Evolutionary conservation across 2,797 vertebrate species (phyloP).

Genomic region (Serranus cabrilla): DNA sequence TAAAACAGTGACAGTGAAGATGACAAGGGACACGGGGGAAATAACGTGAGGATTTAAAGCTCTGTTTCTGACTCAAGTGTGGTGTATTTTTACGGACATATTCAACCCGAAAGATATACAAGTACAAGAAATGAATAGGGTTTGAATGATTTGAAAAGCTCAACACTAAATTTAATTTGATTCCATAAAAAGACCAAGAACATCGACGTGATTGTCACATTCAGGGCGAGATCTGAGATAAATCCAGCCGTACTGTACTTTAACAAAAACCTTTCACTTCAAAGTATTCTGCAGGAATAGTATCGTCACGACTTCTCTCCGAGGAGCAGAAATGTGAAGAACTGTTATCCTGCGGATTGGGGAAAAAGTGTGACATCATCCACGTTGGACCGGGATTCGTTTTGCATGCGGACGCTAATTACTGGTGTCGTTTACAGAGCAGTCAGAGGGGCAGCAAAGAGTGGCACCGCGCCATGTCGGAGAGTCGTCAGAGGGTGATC

Average conservation of each 20-base stretch:
- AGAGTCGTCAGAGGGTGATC: conserved; percentile 50
- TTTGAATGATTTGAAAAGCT: too few relatives aligned
- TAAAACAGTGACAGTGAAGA: not conserved
- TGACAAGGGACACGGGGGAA: conserved; percentile 2
- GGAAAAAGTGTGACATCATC: conserved; percentile 35
- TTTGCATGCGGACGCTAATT: conserved; percentile 38
- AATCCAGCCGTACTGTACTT: not conserved
- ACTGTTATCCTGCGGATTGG: conserved; percentile 11
- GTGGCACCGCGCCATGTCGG: conserved; percentile 38
- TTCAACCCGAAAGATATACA: not conserved
- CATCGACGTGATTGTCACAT: not conserved
- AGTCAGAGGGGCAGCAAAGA: conserved; percentile 18
- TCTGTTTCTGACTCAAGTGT: not conserved
- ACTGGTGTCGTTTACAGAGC: conserved; percentile 34
- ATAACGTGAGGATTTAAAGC: not conserved
- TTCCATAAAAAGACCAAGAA: not conserved
- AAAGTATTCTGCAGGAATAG: conserved; percentile 33
- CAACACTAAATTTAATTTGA: not conserved
- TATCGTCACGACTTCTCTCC: not conserved
- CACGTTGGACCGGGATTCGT: conserved; percentile 16
- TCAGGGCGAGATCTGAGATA: not conserved
- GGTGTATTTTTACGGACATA: not conserved
- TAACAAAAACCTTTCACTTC: conserved; percentile 16
- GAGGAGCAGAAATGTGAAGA: conserved; percentile 11
- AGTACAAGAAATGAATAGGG: too few relatives aligned